Conservation (phyloP, 2,888 invertebrate species). For the Xestia ashworthii region DNA sequence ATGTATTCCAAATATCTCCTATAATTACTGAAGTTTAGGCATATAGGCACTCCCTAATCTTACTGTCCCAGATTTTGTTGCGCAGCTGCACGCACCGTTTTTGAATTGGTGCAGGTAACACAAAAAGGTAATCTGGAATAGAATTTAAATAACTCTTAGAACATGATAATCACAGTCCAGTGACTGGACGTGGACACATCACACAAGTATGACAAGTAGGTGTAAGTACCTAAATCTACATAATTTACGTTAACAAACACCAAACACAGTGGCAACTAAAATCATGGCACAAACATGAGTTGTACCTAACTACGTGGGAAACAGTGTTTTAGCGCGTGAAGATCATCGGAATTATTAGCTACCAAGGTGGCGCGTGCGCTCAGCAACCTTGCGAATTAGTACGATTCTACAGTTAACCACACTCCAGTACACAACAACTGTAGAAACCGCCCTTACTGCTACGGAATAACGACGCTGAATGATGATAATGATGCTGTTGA, state of each 20-base stretch:
- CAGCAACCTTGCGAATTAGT: slow-evolving; percentile 86
- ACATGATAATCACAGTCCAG: background rate
- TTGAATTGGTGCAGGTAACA: background rate
- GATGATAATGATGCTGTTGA: slow-evolving; percentile 1
- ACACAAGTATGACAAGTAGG: background rate
- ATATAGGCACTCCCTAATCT: background rate
- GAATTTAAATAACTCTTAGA: background rate
- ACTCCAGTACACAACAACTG: slow-evolving; percentile 1
- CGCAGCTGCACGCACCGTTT: background rate
- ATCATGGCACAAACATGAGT: slow-evolving; percentile 54
- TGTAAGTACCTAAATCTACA: slow-evolving; percentile 1
- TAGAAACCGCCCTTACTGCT: slow-evolving; percentile 20
- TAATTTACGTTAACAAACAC: slow-evolving; percentile 7
- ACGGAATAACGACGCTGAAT: slow-evolving; percentile 9
- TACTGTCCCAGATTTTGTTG: background rate
- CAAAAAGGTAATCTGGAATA: background rate
- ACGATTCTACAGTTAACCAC: slow-evolving; percentile 49
- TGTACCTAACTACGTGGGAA: slow-evolving; percentile 81
- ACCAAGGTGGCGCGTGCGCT: slow-evolving; percentile 86
- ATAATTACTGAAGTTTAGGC: background rate
- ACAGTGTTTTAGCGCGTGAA: slow-evolving; percentile 80
- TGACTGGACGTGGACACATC: background rate
- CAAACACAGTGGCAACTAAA: slow-evolving; percentile 41
- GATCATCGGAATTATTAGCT: slow-evolving; percentile 84
- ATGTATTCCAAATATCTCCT: background rate